Evolutionary conservation across 2,888 invertebrate genomes (phyloP), one percentile per base, ranked within the genome.

Genomic region (Stomorhina lunata): DNA sequence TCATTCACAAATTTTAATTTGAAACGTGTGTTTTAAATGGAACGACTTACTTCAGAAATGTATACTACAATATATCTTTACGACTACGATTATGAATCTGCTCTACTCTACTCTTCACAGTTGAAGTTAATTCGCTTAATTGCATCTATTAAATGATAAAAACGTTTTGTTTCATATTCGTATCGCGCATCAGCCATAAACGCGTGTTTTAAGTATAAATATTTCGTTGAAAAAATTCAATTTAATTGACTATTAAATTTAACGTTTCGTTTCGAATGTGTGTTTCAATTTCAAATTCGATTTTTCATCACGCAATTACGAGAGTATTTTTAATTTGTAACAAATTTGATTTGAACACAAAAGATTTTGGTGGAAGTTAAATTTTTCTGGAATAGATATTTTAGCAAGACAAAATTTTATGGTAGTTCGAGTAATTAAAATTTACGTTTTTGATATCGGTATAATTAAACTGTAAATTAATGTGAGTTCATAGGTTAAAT

Each of bases 1-100:
- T 27, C 40, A 69, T 27, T 57, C 43, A 69, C 20, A 43, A 12
- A 68, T 34, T 34, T 29, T 29, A 32, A 55, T 17, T 55, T 29
- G n/a, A n/a, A 29, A n/a, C 4, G 1, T 4, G 9, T 7, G 15
- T 27, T 32, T n/a, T 50, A 12, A n/a, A 40, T n/a, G 40, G 15
- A n/a, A n/a, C n/a, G n/a, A n/a, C n/a, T n/a, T n/a, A n/a, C n/a
- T n/a, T n/a, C n/a, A n/a, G n/a, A n/a, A n/a, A n/a, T n/a, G n/a
- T n/a, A n/a, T n/a, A 40, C 4, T 15, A 27, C 15, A 3, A 32
- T 32, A 55, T 25, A 57, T 17, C 2, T 17, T 57, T 12, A 57
- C 57, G 9, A 0, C 25, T 25, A 50, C 50, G 6, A 50, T 12
- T 50, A 50, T n/a, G n/a, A n/a, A n/a, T n/a, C n/a, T n/a, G n/a